phyloP scores from a whole-genome alignment of 2,113 vertebrate genomes.

The Xyrauchen texanus region DNA sequence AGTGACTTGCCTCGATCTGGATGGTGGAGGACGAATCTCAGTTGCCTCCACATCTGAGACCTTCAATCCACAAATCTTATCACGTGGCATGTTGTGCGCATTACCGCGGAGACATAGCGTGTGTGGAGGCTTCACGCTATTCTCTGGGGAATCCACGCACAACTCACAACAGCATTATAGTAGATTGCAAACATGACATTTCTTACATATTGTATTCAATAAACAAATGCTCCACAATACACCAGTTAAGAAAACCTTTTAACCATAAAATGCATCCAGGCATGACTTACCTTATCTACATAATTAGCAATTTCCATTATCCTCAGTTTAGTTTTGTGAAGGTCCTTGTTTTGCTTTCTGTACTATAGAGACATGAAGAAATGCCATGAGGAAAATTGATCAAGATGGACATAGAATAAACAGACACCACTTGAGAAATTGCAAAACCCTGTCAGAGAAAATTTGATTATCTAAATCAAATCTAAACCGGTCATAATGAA shows the following conservation, averaged over 20 bases:
- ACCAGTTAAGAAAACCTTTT: background rate
- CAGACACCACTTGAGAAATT: background rate
- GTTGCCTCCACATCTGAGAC: no score
- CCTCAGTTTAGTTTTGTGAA: conserved; percentile 84
- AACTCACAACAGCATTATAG: background rate
- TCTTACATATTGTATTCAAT: background rate
- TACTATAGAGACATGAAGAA: conserved; percentile 73
- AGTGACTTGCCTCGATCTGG: no score
- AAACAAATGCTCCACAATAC: background rate
- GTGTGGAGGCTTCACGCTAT: no score
- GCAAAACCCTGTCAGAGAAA: background rate
- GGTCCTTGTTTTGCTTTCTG: conserved; percentile 82
- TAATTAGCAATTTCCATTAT: conserved; percentile 93
- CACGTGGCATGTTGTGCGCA: no score
- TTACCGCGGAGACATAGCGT: no score
- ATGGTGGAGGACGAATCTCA: no score
- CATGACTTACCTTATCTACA: conserved; percentile 86
- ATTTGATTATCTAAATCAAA: conserved; percentile 1
- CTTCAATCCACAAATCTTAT: no score
- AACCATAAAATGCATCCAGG: conserved; percentile 5
- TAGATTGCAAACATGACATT: background rate
- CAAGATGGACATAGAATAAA: conserved; percentile 3
- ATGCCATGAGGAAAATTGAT: conserved; percentile 43
- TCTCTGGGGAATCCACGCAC: no score
- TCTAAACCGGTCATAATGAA: conserved; percentile 10